A percentile compares a stretch with the other conserved stretches of the same genome.
These are phyloP conservation scores for Glossophaga mutica DNA, from an alignment of 2,797 vertebrate genomes.

Conservation along the genomic window DNA sequence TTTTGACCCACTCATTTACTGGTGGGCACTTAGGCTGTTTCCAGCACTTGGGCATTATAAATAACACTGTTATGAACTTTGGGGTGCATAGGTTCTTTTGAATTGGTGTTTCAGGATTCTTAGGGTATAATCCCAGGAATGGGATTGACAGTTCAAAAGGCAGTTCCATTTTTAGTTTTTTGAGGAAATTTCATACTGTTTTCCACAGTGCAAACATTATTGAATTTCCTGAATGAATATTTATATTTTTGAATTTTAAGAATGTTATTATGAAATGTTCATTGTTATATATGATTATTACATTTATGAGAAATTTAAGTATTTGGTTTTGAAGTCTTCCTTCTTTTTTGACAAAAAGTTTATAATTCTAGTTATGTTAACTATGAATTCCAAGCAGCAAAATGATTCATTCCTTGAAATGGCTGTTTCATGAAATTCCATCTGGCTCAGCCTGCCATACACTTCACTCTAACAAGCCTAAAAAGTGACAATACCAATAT, in stretches of 20 bases:
- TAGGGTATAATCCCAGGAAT: too few species aligned
- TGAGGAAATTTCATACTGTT: too few species aligned
- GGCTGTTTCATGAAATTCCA: neutral
- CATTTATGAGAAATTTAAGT: neutral
- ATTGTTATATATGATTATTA: neutral
- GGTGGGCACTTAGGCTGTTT: too few species aligned
- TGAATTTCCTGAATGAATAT: neutral
- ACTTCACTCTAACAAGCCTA: neutral
- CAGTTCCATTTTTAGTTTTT: too few species aligned
- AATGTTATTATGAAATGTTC: neutral
- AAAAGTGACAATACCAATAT: neutral
- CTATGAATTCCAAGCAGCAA: neutral
- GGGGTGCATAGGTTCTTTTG: too few species aligned
- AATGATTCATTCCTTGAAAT: neutral
- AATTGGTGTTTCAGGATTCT: too few species aligned
- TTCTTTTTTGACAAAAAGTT: neutral
- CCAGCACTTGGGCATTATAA: too few species aligned
- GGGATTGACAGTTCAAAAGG: too few species aligned
- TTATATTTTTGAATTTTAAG: neutral
- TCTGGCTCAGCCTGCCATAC: neutral
- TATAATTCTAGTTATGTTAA: neutral
- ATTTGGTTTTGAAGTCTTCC: neutral
- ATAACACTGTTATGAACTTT: too few species aligned
- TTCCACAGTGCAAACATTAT: too few species aligned
- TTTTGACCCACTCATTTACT: too few species aligned